These are phyloP conservation scores for Chloropsis cyanopogon DNA, from an alignment of 2,113 vertebrate species.

Conservation along the genomic window DNA sequence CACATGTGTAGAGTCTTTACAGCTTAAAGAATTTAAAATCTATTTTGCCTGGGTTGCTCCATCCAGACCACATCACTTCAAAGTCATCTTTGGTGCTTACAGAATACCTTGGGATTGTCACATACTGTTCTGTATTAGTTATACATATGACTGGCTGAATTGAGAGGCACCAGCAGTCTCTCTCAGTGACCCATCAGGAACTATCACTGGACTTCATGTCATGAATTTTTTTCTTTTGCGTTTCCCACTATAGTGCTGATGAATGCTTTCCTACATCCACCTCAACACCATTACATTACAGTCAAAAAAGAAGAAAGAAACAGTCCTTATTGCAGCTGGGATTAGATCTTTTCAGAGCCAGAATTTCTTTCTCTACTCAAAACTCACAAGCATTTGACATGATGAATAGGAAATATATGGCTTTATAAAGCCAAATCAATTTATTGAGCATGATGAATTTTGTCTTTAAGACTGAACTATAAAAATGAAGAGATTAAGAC, in stretches of 20 bases:
- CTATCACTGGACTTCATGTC: background rate
- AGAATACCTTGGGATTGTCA: background rate
- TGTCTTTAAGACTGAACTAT: background rate
- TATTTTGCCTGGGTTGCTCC: background rate
- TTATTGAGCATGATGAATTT: background rate
- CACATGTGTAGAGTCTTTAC: background rate
- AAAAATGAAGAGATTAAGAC: background rate
- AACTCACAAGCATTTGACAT: background rate
- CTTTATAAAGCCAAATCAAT: background rate
- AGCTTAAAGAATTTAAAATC: background rate
- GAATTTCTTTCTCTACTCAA: background rate
- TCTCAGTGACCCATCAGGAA: background rate
- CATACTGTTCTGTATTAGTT: background rate
- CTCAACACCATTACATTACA: background rate
- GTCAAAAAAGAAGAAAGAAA: background rate
- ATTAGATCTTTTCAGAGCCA: background rate
- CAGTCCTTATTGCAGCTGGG: background rate
- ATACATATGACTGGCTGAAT: background rate
- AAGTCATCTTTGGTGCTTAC: background rate
- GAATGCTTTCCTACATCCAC: background rate
- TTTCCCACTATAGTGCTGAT: background rate
- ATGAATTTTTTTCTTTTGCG: background rate
- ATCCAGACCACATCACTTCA: background rate
- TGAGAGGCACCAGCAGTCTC: background rate
- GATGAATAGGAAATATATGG: background rate